Base-by-base conservation (phyloP, 2,797 vertebrate species). In the Myiotriccus ornatus region DNA sequence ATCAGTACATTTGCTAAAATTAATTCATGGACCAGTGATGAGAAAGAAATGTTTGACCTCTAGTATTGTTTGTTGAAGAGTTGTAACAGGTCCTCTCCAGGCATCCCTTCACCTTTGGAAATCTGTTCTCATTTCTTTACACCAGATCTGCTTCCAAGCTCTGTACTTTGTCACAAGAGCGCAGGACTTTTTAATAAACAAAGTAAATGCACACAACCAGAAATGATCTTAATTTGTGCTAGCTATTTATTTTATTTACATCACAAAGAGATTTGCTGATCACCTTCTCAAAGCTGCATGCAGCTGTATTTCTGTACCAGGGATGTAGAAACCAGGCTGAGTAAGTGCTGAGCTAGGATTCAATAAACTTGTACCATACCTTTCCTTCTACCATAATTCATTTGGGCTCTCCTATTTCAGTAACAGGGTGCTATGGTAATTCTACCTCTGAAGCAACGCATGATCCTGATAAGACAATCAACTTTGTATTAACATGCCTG, bases 221-320 rank as follows among this genome's bases (percentile, higher is more conserved):
- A 88, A 89, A 89, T 63, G 64, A 62, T 82, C 84, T 52, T 47
- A 80, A 23, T 84, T 93, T 93, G 53, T 75, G 73, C 75, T 84
- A 74, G 86, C 5, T 96, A 70, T 94, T 93, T 94, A 83, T 96
- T 95, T 94, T 92, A 64, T 83, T 95, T 65, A 57, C 49, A 68
- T 89, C 68, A 87, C 71, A 94, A 85, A 89, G 20, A 85, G 76
- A 85, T 94, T 94, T 94, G 53, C 46, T 83, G 75, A 55, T 83
- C 75, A 85, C 89, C 35, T 95, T 95, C 85, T 41, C 53, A 94
- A 96, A 94, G 62, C 76, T 93, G 89, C 13, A 24, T 39, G 35
- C 84, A 89, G 73, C 78, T 94, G 82, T 53, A 62, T 75, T 92
- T 90, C 57, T 75, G 39, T 10, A 62, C 12, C 20, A 60, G 70